A percentile compares a stretch with the other conserved stretches of the same genome.
Evolutionary conservation across 2,797 vertebrate genomes (phyloP).

Genomic region (Cynopterus sphinx): DNA sequence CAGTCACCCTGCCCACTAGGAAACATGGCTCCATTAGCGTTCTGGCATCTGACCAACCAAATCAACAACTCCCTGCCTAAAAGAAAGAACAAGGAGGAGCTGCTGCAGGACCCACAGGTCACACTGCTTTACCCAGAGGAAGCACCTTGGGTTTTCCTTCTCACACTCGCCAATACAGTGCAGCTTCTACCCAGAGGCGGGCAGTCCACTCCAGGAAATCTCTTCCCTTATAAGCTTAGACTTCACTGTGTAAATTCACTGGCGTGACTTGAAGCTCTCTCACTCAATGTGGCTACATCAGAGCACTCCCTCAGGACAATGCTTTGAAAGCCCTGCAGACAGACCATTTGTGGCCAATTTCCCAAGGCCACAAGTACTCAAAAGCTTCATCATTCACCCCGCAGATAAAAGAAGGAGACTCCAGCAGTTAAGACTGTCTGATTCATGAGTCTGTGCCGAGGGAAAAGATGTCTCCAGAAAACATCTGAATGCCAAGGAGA

Average conservation of each 20-base stretch:
- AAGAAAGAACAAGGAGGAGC: background rate
- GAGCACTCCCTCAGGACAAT: background rate
- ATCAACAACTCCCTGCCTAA: too few relatives aligned
- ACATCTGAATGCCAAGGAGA: background rate
- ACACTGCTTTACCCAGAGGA: background rate
- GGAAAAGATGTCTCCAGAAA: background rate
- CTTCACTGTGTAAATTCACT: accelerated
- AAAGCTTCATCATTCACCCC: background rate
- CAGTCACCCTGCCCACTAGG: background rate
- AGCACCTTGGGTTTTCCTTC: background rate
- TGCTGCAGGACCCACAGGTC: background rate
- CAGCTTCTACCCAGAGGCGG: background rate
- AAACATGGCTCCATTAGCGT: background rate
- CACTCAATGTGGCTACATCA: background rate
- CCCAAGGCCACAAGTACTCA: background rate
- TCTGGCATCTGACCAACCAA: background rate
- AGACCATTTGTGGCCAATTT: background rate
- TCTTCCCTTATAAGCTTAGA: accelerated
- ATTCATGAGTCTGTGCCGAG: background rate
- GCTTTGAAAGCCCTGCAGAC: background rate
- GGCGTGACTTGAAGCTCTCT: background rate
- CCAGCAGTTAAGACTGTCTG: accelerated
- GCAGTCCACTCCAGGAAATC: background rate
- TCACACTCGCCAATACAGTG: accelerated
- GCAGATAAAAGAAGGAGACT: background rate